These are phyloP conservation scores for Schizaphis graminum DNA, from an alignment of 2,888 invertebrate genomes.

Conservation along the genomic window DNA sequence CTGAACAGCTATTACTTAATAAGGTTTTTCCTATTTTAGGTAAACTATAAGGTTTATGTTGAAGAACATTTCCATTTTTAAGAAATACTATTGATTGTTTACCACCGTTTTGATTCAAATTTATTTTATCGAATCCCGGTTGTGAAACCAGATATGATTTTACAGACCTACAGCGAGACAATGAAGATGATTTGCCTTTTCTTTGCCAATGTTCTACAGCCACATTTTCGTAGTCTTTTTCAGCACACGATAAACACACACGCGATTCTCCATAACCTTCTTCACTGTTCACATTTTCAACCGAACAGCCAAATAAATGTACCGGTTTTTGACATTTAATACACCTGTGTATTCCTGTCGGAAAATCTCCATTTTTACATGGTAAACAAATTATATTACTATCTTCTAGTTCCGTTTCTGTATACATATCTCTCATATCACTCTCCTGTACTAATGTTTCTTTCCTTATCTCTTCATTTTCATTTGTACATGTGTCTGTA, in stretches of 20 bases:
- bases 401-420: not conserved
- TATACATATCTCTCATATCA: too few species aligned
- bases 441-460: too few species aligned
- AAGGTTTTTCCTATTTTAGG: not conserved
- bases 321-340: not conserved
- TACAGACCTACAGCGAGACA: not conserved
- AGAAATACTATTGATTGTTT: not conserved
- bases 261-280: not conserved
- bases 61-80: not conserved
- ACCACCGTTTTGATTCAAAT: not conserved
- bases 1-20: not conserved
- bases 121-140: not conserved
- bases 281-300: not conserved
- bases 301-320: not conserved
- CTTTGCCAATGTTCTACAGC: not conserved
- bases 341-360: not conserved
- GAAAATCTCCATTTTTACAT: not conserved
- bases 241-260: too few species aligned
- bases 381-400: not conserved
- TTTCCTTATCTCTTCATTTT: too few species aligned
- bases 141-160: not conserved
- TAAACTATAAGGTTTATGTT: not conserved
- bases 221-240: not conserved
- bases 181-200: not conserved
- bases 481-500: too few species aligned